These are phyloP conservation scores for Myotis lucifugus DNA, from an alignment of 2,113 vertebrate genomes.

Conservation along the genomic window DNA sequence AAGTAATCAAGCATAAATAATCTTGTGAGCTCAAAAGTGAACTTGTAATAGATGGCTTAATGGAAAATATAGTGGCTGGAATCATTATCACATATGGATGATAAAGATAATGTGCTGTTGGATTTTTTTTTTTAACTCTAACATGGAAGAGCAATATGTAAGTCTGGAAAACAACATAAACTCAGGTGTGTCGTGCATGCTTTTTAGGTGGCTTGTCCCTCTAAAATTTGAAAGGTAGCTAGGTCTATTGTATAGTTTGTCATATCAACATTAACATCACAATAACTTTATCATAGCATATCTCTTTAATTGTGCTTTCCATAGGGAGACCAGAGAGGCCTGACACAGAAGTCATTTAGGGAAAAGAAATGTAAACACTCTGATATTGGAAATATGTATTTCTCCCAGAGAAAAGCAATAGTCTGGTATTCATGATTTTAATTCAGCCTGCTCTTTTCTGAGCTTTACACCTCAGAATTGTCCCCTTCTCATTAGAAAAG, in stretches of 20 bases:
- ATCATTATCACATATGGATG: not conserved
- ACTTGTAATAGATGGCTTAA: not conserved
- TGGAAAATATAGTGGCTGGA: not conserved
- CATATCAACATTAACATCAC: not conserved
- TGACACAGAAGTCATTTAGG: not conserved
- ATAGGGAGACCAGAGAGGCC: not conserved
- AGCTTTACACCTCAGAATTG: not conserved
- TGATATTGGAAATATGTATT: conserved; percentile 4
- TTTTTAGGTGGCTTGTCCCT: not conserved
- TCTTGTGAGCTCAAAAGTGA: not conserved
- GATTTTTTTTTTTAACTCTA: not conserved
- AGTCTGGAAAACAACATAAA: not conserved
- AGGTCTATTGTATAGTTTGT: not conserved
- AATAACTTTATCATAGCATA: not conserved
- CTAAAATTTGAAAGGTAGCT: not conserved
- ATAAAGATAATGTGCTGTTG: not conserved
- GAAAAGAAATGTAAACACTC: not conserved
- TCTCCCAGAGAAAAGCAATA: not conserved
- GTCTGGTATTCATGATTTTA: not conserved
- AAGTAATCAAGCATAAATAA: not conserved
- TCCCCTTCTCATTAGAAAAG: not conserved
- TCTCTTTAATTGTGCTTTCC: not conserved
- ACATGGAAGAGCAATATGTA: not conserved
- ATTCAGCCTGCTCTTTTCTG: not conserved
- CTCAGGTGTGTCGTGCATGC: not conserved